A percentile compares a stretch with the other conserved stretches of the same genome.
These are phyloP conservation scores for Plestiodon gilberti DNA, from an alignment of 2,113 vertebrate species.

Conservation along the genomic window DNA sequence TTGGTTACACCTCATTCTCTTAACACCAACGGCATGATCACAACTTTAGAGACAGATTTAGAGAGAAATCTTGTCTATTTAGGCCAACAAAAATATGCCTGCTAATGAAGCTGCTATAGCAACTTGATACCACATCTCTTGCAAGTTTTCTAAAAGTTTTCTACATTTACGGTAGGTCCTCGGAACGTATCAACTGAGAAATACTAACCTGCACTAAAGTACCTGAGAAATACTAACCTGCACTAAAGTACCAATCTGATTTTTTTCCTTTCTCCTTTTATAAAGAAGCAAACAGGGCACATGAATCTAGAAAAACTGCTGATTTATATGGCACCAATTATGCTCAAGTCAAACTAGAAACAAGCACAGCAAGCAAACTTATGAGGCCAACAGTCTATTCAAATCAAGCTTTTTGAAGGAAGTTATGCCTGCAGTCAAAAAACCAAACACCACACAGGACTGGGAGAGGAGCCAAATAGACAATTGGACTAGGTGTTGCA, in stretches of 20 bases:
- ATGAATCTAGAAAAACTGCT: background rate
- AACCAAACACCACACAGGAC: background rate
- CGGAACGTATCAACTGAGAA: background rate
- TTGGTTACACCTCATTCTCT: background rate
- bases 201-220: background rate
- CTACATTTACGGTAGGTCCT: constrained; percentile 3
- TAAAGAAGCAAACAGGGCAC: background rate
- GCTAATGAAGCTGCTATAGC: background rate
- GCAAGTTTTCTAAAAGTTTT: background rate
- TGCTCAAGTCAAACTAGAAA: background rate
- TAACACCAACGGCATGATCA: background rate
- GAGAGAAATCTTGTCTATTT: background rate
- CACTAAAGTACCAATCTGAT: background rate
- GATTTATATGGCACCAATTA: background rate
- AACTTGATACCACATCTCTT: background rate
- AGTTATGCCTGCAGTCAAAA: background rate
- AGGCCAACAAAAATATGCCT: background rate
- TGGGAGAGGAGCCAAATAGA: background rate
- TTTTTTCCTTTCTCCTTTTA: background rate
- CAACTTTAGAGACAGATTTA: background rate
- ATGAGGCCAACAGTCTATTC: background rate
- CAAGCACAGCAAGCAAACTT: background rate
- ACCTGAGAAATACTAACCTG: background rate
- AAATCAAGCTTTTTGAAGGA: background rate
- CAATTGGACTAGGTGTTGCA: background rate